Base-by-base conservation (phyloP, 1,140 invertebrate genomes). In the Lepidurus packardi region DNA sequence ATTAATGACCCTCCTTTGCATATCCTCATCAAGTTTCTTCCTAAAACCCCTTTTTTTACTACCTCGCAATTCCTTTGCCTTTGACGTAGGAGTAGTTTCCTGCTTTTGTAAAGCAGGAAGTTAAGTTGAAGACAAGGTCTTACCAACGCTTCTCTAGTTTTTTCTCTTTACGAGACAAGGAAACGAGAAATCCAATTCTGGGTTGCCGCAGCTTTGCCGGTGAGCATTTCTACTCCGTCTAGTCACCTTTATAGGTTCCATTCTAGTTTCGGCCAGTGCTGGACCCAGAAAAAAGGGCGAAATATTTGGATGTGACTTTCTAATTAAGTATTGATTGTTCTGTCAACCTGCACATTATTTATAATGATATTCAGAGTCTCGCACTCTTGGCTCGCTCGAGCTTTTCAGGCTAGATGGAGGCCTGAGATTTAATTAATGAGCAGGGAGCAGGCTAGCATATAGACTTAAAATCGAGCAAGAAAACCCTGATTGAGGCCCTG, bases 311-410 rank as follows among this genome's bases (percentile, higher is more conserved):
- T 21, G 53, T 65, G 53, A 65, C 53, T n/a, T 21, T 65, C 53
- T 65, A 65, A 65, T 65, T 65, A 65, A 65, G 53, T 65, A 65
- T 65, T 65, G 53, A 65, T 65, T 21, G 53, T 65, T 65, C 53
- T 65, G 53, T 65, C 53, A 65, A 65, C 53, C 21, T 16, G 53
- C 53, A 65, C n/a, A 65, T 65, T 65, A 65, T 65, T n/a, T 65
- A 65, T 65, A 65, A 65, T 65, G 53, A 65, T 21, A 65, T 65
- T 65, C 53, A 65, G 53, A 65, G 53, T 13, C 13, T 65, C 16
- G 53, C 53, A 21, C 53, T 65, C 53, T 21, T 65, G 16, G 53
- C 53, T 47, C 45, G 45, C 45, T 65, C 53, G 16, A 65, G 21
- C 9, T 13, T n/a, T 21, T 65, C 6, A n/a, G 53, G 21, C 16